Conservation (phyloP, 2,797 vertebrate genomes). For the Chelon labrosus region DNA sequence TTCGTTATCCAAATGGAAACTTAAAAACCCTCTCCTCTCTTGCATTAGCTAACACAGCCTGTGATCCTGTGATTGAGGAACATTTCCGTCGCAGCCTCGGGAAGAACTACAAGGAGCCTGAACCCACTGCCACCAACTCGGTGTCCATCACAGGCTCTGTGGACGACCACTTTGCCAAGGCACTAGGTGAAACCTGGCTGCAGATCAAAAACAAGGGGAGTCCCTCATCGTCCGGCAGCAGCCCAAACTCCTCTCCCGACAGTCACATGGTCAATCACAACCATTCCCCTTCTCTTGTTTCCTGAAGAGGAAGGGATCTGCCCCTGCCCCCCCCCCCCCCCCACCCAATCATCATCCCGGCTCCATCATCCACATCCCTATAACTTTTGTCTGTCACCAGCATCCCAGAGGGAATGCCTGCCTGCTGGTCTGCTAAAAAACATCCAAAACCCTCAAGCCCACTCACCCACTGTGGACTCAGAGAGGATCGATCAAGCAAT, state of each 20-base stretch:
- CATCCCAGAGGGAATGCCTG: conserved; percentile 67
- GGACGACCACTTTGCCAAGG: conserved; percentile 99
- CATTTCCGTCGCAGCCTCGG: conserved; percentile 98
- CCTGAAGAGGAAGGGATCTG: conserved; percentile 84
- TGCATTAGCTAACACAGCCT: conserved; percentile 85
- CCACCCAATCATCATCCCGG: conserved; percentile 33
- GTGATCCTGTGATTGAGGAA: conserved; percentile 97
- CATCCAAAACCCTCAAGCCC: conserved; percentile 48
- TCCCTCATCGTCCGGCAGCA: conserved; percentile 89
- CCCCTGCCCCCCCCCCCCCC: conserved; percentile 13
- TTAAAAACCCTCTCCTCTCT: conserved; percentile 1
- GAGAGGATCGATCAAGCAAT: conserved; percentile 70
- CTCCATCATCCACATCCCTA: conserved; percentile 42
- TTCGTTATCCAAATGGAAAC: conserved; percentile 21
- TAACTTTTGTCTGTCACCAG: conserved; percentile 68
- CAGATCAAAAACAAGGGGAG: conserved; percentile 97
- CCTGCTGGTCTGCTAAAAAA: conserved; percentile 69
- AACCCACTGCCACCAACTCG: conserved; percentile 93
- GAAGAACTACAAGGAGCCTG: conserved; percentile 98
- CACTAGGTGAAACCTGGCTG: conserved; percentile 96
- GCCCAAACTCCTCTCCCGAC: conserved; percentile 94
- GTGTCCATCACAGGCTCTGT: conserved; percentile 98
- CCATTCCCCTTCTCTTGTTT: conserved; percentile 96
- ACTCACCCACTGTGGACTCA: conserved; percentile 48
- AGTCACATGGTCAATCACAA: conserved; percentile 95